Evolutionary conservation across 2,113 vertebrate genomes (phyloP), one percentile per base, ranked within the genome.

Genomic region (Polyodon spathula): DNA sequence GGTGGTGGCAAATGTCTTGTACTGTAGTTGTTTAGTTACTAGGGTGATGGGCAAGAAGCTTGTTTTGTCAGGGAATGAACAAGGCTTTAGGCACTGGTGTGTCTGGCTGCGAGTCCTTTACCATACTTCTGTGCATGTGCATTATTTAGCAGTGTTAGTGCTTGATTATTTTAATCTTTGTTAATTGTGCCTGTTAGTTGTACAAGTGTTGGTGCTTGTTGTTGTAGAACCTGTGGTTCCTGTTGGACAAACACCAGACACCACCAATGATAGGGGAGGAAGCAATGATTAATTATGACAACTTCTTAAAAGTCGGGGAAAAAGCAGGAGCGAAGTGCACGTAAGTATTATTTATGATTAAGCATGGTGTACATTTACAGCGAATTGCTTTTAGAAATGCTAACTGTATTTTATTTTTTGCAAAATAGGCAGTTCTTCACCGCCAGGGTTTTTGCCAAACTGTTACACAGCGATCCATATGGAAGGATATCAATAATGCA

Each of bases 401-500:
- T 8, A 37, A 54, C 11, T 1, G 4, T 6, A 4, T 15, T 6
- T 8, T 58, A 6, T 67, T 14, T 48, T 71, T 60, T 72, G 67
- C 76, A 76, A 70, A 69, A 61, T 73, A 99, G 95, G 72, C 88
- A 92, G 8, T 98, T 99, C 78, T 98, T 98, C 70, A 93, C 92
- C 64, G 91, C 94, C 8, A 90, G 90, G 84, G 90, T 98, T 39
- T 99, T 93, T 70, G 89, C 92, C 74, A 99, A 99, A 70, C 89
- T 99, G 63, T 87, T 98, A 60, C 86, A 94, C 74, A 93, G 72
- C 40, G 96, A 99, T 75, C 90, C 92, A 6, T 94, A 96, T 4
- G 95, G 96, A 70, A 88, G 95, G 72, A 93, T 99, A 78, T 97
- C 96, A 62, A 97, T 98, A 68, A 97, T 99, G 94, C 96, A 98